A percentile compares a stretch with the other conserved stretches of the same genome.
Conservation (phyloP, 2,888 invertebrate species). For the Diogma glabrata region DNA sequence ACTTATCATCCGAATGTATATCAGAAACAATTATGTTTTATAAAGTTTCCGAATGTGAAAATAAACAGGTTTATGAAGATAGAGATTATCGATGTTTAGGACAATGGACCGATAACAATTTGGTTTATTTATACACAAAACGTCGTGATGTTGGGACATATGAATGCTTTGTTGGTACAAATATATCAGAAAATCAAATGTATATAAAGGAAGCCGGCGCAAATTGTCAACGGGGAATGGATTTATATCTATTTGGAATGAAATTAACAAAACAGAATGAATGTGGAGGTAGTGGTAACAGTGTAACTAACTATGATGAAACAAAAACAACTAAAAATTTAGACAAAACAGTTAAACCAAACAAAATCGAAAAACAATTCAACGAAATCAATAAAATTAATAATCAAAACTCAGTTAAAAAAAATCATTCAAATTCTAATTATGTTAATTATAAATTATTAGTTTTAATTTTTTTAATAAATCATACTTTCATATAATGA, state of each 20-base stretch:
- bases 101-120: conserved; percentile 50
- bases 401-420: no score
- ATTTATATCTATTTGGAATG: conserved; percentile 49
- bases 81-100: conserved; percentile 53
- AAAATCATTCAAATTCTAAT: no score
- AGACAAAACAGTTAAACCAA: no score
- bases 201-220: conserved; percentile 56
- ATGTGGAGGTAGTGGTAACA: conserved; percentile 12
- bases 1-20: conserved; percentile 51
- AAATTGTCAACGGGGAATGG: conserved; percentile 47
- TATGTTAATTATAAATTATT: no score
- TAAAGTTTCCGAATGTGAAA: conserved; percentile 48
- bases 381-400: no score
- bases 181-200: conserved; percentile 45
- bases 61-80: conserved; percentile 49
- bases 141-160: conserved; percentile 47
- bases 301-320: background rate
- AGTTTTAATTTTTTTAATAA: no score
- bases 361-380: no score
- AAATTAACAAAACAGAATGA: conserved; percentile 40
- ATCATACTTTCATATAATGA: no score
- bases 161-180: conserved; percentile 54
- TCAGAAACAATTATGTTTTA: conserved; percentile 55
- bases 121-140: conserved; percentile 52
- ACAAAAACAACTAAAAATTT: background rate